Percentiles rank a stretch among this genome's conserved stretches.
phyloP scores from a whole-genome alignment of 2,113 vertebrate genomes.

The Urocynchramus pylzowi region DNA sequence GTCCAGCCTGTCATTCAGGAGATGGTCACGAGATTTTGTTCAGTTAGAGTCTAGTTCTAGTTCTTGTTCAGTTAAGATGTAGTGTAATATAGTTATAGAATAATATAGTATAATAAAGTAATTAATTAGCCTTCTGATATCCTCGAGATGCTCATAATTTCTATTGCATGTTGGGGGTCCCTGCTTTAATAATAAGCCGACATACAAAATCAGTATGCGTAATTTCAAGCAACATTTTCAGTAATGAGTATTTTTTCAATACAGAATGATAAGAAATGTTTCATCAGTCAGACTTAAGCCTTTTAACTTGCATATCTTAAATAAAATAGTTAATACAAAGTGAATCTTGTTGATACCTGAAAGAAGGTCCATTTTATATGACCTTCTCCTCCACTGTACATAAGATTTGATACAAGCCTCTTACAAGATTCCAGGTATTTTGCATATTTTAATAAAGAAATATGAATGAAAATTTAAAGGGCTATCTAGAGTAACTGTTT shows the following conservation, averaged over 20 bases:
- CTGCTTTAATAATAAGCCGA: no score
- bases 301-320: not conserved
- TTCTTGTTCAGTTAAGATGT: no score
- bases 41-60: no score
- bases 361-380: not conserved
- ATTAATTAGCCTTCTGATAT: no score
- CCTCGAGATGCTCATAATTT: no score
- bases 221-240: not conserved
- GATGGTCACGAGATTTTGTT: no score
- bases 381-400: not conserved
- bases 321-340: not conserved
- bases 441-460: not conserved
- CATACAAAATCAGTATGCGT: not conserved
- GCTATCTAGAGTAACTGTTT: not conserved
- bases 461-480: not conserved
- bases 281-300: not conserved
- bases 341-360: not conserved
- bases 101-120: no score
- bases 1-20: no score
- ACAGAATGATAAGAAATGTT: not conserved
- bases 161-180: no score
- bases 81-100: no score
- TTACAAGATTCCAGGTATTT: not conserved
- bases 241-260: not conserved
- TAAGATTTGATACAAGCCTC: not conserved